Conservation (phyloP, 2,888 invertebrate genomes). For the Iphiclides podalirius region DNA sequence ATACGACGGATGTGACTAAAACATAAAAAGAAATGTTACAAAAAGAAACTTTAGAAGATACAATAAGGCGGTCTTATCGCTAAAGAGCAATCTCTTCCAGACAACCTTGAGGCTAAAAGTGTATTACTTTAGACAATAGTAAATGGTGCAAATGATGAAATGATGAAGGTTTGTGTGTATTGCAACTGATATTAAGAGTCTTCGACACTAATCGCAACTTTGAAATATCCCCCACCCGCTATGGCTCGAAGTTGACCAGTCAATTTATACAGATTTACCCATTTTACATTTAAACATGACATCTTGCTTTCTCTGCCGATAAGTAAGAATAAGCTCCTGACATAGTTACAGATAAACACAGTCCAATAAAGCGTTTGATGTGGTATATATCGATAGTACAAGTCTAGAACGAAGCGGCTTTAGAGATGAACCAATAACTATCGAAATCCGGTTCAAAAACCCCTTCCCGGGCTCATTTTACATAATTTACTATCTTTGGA, state of each 20-base stretch:
- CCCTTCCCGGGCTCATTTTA: neutral
- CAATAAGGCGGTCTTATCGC: too few species aligned
- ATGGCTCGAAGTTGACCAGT: constrained; percentile 4
- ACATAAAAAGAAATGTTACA: too few species aligned
- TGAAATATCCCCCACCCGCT: constrained; percentile 6
- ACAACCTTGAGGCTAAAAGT: too few species aligned
- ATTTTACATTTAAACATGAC: constrained; percentile 16
- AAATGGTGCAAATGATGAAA: too few species aligned
- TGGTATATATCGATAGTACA: neutral
- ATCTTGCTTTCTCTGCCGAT: neutral
- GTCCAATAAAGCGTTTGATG: neutral
- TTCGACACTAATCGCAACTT: neutral
- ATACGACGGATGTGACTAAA: too few species aligned
- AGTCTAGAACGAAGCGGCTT: neutral
- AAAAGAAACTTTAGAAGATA: too few species aligned
- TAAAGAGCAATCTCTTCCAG: too few species aligned
- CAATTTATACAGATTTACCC: constrained; percentile 10
- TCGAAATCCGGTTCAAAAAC: neutral
- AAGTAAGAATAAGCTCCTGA: constrained; percentile 2
- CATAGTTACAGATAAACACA: constrained; percentile 6
- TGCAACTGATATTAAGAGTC: constrained; percentile 14
- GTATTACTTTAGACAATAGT: too few species aligned
- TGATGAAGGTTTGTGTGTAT: too few species aligned
- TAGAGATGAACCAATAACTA: neutral
- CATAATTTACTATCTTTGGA: neutral